Evolutionary conservation across 1,140 invertebrate genomes (phyloP).

Genomic region (Oncopeltus fasciatus): DNA sequence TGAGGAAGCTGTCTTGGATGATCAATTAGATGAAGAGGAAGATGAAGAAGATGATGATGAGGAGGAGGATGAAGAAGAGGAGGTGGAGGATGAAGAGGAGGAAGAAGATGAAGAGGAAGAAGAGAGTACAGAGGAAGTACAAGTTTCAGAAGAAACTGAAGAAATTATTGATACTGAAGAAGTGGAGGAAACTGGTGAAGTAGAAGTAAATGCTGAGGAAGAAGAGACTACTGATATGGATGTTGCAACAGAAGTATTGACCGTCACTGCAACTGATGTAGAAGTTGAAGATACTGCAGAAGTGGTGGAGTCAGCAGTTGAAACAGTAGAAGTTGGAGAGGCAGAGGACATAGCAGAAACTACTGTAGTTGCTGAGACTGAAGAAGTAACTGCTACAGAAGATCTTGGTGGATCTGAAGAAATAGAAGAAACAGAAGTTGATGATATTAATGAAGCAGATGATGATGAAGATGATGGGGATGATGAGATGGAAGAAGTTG

Average conservation of each 20-base stretch:
- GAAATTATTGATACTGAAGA: background rate
- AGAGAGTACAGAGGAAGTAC: no score
- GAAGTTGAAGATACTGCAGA: slow-evolving; percentile 37
- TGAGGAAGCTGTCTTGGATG: background rate
- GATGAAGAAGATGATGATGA: background rate
- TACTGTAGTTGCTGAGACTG: background rate
- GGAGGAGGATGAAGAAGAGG: slow-evolving; percentile 20
- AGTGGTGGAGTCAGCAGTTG: background rate
- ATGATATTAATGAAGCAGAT: slow-evolving; percentile 19
- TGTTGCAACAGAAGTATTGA: slow-evolving; percentile 27
- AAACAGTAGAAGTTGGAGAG: slow-evolving; percentile 32
- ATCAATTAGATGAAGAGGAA: background rate
- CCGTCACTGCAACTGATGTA: background rate
- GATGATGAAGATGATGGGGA: slow-evolving; percentile 9
- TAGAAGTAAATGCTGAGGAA: slow-evolving; percentile 17
- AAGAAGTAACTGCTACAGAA: slow-evolving; percentile 23
- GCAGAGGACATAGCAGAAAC: slow-evolving; percentile 25
- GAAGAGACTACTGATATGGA: background rate
- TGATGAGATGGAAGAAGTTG: slow-evolving; percentile 7
- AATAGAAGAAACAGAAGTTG: slow-evolving; percentile 22
- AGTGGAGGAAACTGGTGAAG: slow-evolving; percentile 12
- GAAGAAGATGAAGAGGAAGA: background rate
- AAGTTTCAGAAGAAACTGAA: background rate
- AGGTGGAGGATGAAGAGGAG: slow-evolving; percentile 16
- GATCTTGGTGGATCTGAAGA: slow-evolving; percentile 20